phyloP scores from a whole-genome alignment of 2,113 vertebrate species.

The Syngnathus scovelli region DNA sequence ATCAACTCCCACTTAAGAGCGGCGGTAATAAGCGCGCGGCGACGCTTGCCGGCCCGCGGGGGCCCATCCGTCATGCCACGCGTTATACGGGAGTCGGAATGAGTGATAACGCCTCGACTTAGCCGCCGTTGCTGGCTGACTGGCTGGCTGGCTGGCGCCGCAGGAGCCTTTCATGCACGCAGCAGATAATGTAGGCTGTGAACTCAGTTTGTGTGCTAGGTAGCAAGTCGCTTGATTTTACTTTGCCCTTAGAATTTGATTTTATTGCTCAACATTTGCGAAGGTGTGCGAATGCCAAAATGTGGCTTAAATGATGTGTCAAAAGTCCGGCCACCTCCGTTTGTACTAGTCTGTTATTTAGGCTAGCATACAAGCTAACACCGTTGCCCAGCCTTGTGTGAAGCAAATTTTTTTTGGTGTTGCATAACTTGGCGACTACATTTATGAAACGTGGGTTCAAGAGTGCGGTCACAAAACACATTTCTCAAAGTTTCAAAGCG shows the following conservation, averaged over 20 bases:
- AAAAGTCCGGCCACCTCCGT: too few species aligned
- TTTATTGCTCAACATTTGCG: background rate
- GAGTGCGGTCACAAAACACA: too few species aligned
- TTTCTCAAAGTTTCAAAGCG: background rate
- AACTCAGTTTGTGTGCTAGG: background rate
- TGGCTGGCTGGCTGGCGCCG: too few species aligned
- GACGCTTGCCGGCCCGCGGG: constrained; percentile 80
- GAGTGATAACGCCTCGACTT: constrained; percentile 84
- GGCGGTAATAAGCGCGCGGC: constrained; percentile 80
- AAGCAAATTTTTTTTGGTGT: background rate
- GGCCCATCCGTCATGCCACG: constrained; percentile 83
- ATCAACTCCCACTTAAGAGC: constrained; percentile 92
- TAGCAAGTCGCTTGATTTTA: background rate
- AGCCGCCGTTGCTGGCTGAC: constrained; percentile 51
- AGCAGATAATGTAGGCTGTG: constrained; percentile 20
- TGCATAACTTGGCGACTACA: background rate
- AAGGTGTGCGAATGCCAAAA: too few species aligned
- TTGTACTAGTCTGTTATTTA: too few species aligned
- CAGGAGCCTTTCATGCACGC: constrained; percentile 14
- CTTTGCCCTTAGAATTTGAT: background rate
- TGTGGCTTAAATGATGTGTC: too few species aligned
- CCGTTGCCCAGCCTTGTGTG: too few species aligned
- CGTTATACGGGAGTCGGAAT: constrained; percentile 85
- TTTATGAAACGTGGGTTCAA: background rate
- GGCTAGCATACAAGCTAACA: too few species aligned